Conservation (phyloP, 2,113 vertebrate species). For the Mustela lutreola region DNA sequence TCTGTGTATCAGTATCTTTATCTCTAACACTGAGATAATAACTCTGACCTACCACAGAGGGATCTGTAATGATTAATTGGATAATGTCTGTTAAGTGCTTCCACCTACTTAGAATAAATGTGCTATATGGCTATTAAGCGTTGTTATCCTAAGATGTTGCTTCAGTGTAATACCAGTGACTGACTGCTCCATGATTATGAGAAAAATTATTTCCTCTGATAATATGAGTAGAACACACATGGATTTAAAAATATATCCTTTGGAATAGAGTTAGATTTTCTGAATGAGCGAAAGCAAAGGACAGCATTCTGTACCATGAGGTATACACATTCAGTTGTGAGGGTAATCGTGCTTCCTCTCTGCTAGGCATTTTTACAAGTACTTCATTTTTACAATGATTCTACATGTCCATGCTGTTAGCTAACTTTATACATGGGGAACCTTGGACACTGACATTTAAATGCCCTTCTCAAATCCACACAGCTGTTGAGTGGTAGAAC, state of each 20-base stretch:
- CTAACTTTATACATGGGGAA: not conserved
- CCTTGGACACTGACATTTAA: not conserved
- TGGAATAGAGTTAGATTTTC: not conserved
- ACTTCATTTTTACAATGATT: not conserved
- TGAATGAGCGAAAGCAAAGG: conserved; percentile 21
- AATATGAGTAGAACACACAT: conserved; percentile 31
- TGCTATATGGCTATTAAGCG: conserved; percentile 26
- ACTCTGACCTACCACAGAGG: conserved; percentile 53
- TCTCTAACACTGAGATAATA: conserved; percentile 41
- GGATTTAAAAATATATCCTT: conserved; percentile 59
- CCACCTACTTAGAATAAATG: conserved; percentile 73
- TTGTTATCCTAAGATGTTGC: conserved; percentile 71
- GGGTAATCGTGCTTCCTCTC: not conserved
- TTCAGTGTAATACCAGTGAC: conserved; percentile 53
- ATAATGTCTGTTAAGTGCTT: conserved; percentile 72
- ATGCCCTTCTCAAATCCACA: not conserved
- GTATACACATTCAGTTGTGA: not conserved
- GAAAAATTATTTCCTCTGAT: conserved; percentile 68
- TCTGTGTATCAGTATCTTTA: conserved; percentile 1
- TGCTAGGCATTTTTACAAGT: not conserved
- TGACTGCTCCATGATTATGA: conserved; percentile 35
- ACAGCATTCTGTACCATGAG: not conserved
- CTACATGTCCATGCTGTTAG: not conserved
- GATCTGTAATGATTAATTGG: conserved; percentile 72
- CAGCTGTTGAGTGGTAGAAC: not conserved